Conservation (phyloP, 2,113 vertebrate genomes). For the Cyprinus carpio region DNA sequence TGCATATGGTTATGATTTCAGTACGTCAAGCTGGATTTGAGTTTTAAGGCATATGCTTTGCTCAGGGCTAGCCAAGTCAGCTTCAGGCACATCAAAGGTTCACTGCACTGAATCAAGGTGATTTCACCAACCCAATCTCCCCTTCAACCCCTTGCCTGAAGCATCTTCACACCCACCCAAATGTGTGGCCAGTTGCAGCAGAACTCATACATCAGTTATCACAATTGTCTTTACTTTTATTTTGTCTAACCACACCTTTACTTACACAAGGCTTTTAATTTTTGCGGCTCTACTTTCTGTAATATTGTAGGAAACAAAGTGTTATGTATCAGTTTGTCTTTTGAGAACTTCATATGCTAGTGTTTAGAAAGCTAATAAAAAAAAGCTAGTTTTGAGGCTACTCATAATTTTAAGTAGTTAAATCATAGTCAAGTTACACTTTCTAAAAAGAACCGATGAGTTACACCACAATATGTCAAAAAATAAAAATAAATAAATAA, state of each 20-base stretch:
- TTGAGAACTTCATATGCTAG: background rate
- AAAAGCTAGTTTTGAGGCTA: no score
- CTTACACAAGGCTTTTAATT: no score
- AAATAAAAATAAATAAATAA: background rate
- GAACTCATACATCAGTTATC: background rate
- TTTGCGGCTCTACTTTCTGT: background rate
- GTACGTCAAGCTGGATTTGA: slow-evolving; percentile 88
- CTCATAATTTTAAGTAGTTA: background rate
- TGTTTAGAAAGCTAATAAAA: background rate
- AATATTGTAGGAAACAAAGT: no score
- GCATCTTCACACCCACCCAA: slow-evolving; percentile 14
- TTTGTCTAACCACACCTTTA: no score
- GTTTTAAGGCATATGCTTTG: slow-evolving; percentile 79
- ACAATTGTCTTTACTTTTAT: background rate
- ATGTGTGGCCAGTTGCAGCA: slow-evolving; percentile 23
- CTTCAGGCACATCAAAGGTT: slow-evolving; percentile 94
- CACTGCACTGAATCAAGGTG: slow-evolving; percentile 96
- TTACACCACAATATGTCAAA: background rate
- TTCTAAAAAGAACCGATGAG: background rate
- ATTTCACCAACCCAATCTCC: slow-evolving; percentile 75
- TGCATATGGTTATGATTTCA: slow-evolving; percentile 98
- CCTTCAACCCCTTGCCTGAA: slow-evolving; percentile 48
- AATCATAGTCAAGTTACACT: background rate
- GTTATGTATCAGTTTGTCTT: background rate
- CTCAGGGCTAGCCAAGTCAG: slow-evolving; percentile 86